Evolutionary conservation across 2,113 vertebrate genomes (phyloP), one percentile per base, ranked within the genome.

Genomic region (Scophthalmus maximus): DNA sequence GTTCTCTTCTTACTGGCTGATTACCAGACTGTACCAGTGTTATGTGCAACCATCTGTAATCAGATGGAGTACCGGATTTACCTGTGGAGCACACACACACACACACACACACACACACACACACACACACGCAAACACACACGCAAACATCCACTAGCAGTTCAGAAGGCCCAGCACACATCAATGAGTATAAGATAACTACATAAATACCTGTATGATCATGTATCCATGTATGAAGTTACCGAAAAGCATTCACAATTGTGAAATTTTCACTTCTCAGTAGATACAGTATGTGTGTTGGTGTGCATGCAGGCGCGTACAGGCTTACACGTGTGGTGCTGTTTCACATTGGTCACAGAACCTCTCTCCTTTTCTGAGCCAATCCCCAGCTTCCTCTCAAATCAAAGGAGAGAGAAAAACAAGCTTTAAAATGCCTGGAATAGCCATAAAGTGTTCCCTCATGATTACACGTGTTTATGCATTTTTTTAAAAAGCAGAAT

Each of bases 261-360:
- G 8, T 55, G 12, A 58, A n/a, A 50, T 42, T 3, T 68, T 27
- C 1, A 26, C 40, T 46, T 72, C 42, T 46, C 50, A 40, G 57
- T 53, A 38, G 18, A 44, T 61, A 17, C 25, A 30, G 36, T 57
- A 27, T 32, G 65, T 47, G 46, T 14, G 23, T 46, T 47, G 5
- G 61, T 68, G 23, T 63, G 34, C 65, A 49, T 44, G 38, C 46
- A 17, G 4, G 32, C 75, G 76, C 68, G 71, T 69, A 46, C 68
- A 80, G 30, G 58, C 60, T 49, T 57, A 25, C 76, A 71, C 27
- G 50, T 66, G 68, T 47, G 25, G 72, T 61, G 60, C 88, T 92
- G 91, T 91, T 92, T 92, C 82, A 83, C 78, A 92, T 92, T 92
- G 85, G 93, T 92, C 91, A 92, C 86, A 91, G 84, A 84, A 82